These are phyloP conservation scores for Xerus inauris DNA, from an alignment of 2,113 vertebrate species.

Conservation along the genomic window DNA sequence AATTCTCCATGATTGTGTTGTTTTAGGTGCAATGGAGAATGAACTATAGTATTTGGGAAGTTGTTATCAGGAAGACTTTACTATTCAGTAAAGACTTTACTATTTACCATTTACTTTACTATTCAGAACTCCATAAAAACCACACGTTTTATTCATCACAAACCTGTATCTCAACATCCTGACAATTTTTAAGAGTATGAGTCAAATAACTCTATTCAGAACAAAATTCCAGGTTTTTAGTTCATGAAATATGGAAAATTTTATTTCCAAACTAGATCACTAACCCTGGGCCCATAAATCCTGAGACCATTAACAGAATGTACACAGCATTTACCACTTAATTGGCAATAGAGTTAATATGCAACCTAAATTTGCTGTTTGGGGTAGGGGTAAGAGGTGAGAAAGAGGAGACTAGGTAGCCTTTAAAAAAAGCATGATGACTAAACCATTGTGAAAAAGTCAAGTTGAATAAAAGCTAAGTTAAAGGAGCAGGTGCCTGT, in stretches of 20 bases:
- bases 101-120: no score
- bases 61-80: background rate
- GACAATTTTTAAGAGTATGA: background rate
- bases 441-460: background rate
- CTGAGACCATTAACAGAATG: background rate
- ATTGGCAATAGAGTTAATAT: background rate
- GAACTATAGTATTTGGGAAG: background rate
- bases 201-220: conserved; percentile 35
- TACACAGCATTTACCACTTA: background rate
- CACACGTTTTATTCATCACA: background rate
- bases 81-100: no score
- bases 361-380: background rate
- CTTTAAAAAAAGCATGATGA: background rate
- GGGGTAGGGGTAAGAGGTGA: no score
- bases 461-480: background rate
- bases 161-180: background rate
- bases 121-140: background rate
- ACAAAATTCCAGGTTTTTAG: conserved; percentile 7
- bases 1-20: background rate
- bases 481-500: background rate
- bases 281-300: background rate
- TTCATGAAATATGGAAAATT: conserved; percentile 15
- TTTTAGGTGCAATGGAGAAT: background rate
- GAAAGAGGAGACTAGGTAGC: background rate
- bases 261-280: conserved; percentile 49